A percentile compares a stretch with the other conserved stretches of the same genome.
Evolutionary conservation across 2,888 invertebrate genomes (phyloP).

Genomic region (Parnassius orleans): DNA sequence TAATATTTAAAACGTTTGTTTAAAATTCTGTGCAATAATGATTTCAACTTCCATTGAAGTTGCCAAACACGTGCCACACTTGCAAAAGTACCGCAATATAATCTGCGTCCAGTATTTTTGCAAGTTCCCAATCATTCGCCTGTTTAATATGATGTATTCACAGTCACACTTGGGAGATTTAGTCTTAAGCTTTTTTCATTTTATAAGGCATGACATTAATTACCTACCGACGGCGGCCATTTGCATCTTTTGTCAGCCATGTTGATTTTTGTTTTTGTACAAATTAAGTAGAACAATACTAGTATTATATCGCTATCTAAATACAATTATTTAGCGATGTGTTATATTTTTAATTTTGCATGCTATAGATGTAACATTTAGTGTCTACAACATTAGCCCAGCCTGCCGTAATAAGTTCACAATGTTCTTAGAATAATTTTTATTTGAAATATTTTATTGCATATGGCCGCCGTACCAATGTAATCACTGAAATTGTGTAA

Average conservation of each 20-base stretch:
- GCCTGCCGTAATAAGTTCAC: constrained; percentile 7
- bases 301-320: constrained; percentile 9
- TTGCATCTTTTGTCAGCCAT: constrained; percentile 37
- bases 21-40: constrained; percentile 33
- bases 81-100: constrained; percentile 62
- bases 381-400: constrained; percentile 5
- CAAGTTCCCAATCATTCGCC: constrained; percentile 73
- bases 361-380: constrained; percentile 19
- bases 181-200: constrained; percentile 77
- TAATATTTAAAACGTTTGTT: constrained; percentile 29
- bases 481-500: constrained; percentile 72
- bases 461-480: constrained; percentile 50
- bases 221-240: constrained; percentile 56
- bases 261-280: constrained; percentile 11
- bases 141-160: constrained; percentile 63
- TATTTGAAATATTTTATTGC: constrained; percentile 31
- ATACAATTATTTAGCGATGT: constrained; percentile 16
- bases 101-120: constrained; percentile 66
- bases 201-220: constrained; percentile 74
- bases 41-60: constrained; percentile 50
- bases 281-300: not conserved
- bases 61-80: constrained; percentile 61
- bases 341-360: constrained; percentile 15
- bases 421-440: constrained; percentile 12
- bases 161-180: constrained; percentile 73